These are phyloP conservation scores for Protosalanx chinensis DNA, from an alignment of 2,797 vertebrate species.

Conservation along the genomic window DNA sequence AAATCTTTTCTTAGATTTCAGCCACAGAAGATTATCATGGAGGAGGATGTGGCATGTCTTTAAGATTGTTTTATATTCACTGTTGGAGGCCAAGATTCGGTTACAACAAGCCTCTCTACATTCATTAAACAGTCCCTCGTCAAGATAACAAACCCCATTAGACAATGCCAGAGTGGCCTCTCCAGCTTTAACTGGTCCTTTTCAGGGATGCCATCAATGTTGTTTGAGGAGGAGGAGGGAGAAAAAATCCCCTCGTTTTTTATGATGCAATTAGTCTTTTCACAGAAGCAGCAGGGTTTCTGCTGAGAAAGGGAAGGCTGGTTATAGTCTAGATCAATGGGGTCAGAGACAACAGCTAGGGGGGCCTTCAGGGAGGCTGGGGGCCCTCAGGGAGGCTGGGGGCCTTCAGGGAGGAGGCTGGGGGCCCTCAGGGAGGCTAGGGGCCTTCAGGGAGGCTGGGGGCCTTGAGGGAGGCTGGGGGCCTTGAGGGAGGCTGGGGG, in stretches of 20 bases:
- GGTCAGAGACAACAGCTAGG: not conserved
- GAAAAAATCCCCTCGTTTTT: slow-evolving; percentile 21
- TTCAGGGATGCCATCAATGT: slow-evolving; percentile 16
- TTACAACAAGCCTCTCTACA: slow-evolving; percentile 21
- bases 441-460: too few relatives aligned
- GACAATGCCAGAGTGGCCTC: slow-evolving; percentile 27
- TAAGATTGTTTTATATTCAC: slow-evolving; percentile 27
- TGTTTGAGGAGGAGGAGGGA: slow-evolving; percentile 17
- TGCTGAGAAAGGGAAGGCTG: slow-evolving; percentile 25
- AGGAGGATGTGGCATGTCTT: slow-evolving; percentile 34
- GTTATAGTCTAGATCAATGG: slow-evolving; percentile 14
- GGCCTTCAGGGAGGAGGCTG: too few relatives aligned
- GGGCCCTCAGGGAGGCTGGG: not conserved
- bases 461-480: too few relatives aligned
- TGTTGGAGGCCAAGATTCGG: slow-evolving; percentile 22
- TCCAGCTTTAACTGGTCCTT: slow-evolving; percentile 20
- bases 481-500: too few relatives aligned
- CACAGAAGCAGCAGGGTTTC: slow-evolving; percentile 24
- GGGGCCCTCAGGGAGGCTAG: too few relatives aligned
- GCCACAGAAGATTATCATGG: slow-evolving; percentile 1
- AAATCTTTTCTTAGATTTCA: slow-evolving; percentile 3
- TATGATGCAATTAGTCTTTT: slow-evolving; percentile 25
- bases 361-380: not conserved
- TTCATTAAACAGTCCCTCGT: slow-evolving; percentile 34
- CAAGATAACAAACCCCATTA: slow-evolving; percentile 29